Base-by-base conservation (phyloP, 2,113 vertebrate genomes). In the Dryoscopus gambensis region DNA sequence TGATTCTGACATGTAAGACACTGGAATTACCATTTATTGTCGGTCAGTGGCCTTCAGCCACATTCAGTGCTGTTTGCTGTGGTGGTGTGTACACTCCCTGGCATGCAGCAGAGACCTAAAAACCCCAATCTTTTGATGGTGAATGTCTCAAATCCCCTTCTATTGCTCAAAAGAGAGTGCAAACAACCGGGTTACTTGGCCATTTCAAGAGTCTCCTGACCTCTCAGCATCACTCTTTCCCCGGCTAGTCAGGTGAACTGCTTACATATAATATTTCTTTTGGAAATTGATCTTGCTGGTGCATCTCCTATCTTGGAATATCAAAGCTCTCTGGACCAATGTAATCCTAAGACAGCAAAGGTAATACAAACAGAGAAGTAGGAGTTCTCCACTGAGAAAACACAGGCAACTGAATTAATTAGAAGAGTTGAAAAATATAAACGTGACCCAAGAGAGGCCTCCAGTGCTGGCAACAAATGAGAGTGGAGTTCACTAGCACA, bases 351-450 rank as follows among this genome's bases (percentile, higher is more conserved):
- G 56, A 94, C 89, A 96, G 83, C 56, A 86, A 93, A 86, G 50
- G 40, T 75, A 95, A 90, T 78, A 95, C 64, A 94, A 93, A 90
- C 19, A 20, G 75, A 91, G 92, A 90, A 94, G 76, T 21, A 63
- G 56, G 84, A 96, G 80, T 75, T 94, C 88, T 95, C 95, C 39
- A 0, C 68, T 68, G 90, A 96, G 90, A 90, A 96, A 94, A 93
- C 75, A 93, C 37, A 67, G 37, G 79, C 82, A 93, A 87, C 52
- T 79, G 88, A 92, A 96, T 96, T 96, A 96, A 95, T 81, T 95
- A 83, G 73, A 93, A 86, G 63, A 93, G 75, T 63, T 87, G 71
- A 94, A 60, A 97, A 91, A 89, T 55, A 91, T 11, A 90, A 84
- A 94, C 27, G 64, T 60, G 88, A 90, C 88, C 68, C 85, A 71